Evolutionary conservation across 2,113 vertebrate species (phyloP), one percentile per base, ranked within the genome.

Genomic region (Oncorhynchus gorbuscha): DNA sequence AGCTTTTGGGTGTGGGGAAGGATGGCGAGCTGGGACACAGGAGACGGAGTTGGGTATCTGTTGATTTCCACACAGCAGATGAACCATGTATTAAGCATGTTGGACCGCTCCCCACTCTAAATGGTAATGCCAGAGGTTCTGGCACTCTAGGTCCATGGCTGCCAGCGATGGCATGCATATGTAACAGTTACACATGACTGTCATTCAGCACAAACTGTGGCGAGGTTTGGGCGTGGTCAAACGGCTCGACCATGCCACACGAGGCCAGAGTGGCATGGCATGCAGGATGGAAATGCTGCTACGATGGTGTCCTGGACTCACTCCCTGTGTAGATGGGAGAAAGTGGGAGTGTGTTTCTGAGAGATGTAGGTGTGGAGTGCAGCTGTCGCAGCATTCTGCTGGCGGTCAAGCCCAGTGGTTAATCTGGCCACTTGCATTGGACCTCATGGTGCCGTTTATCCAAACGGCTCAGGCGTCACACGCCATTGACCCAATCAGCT

Each of bases 61-160:
- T 18, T 3, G 55, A 65, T 79, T 68, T 16, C 69, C 35, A 75
- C 77, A 81, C 75, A 45, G 79, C 74, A 77, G 80, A 79, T 83
- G 80, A 83, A 77, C 78, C 81, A 76, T 77, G 79, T 74, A 67
- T 81, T 76, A 48, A 66, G 74, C 76, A 81, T 76, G 81, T 45
- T 81, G 85, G 83, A 86, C 70, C 11, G 1, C 84, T 74, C 78
- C 66, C 86, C 81, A 88, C 86, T 91, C 86, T 91, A 90, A 89
- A 91, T 90, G 87, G 81, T 89, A 89, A 88, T 90, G 81, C 51
- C 59, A 62, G n/a, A 24, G 59, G n/a, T 62, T n/a, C 39, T 45
- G 11, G 39, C 9, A 2, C 8, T 45, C 39, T 45, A 14, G 48
- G 24, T 20, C 24, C 3, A 26, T 64, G 51, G 45, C 26, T 20